These are phyloP conservation scores for Holacanthella duospinosa DNA, from an alignment of 2,888 invertebrate species.

Conservation along the genomic window DNA sequence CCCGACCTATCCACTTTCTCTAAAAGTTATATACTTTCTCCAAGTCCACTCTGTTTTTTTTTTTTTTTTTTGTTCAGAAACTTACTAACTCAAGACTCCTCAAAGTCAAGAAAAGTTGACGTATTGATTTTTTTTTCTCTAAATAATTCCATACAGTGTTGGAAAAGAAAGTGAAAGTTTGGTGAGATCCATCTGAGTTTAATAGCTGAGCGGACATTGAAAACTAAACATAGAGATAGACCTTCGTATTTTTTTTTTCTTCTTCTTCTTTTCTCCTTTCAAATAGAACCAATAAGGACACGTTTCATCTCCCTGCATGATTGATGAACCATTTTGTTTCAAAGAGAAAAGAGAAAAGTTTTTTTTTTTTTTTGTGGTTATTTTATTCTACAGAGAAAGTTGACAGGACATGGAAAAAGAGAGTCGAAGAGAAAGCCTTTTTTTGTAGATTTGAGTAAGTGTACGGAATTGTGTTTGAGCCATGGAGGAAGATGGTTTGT, in stretches of 20 bases:
- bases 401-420: neutral
- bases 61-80: too few relatives aligned
- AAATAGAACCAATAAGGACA: neutral
- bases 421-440: neutral
- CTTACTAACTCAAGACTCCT: too few relatives aligned
- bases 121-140: neutral
- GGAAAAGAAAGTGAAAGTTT: neutral
- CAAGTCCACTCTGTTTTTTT: too few relatives aligned
- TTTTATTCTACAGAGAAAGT: neutral
- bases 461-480: too few relatives aligned
- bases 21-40: too few relatives aligned
- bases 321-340: neutral
- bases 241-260: too few relatives aligned
- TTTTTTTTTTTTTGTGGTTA: neutral
- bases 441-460: too few relatives aligned
- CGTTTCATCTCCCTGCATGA: neutral
- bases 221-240: neutral
- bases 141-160: neutral
- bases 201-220: neutral
- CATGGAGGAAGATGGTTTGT: too few relatives aligned
- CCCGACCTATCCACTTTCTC: too few relatives aligned
- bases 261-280: too few relatives aligned
- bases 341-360: neutral
- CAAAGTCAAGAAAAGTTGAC: neutral
- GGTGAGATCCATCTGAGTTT: neutral